Evolutionary conservation across 2,113 vertebrate genomes (phyloP), one percentile per base, ranked within the genome.

Genomic region (Pelobates fuscus): DNA sequence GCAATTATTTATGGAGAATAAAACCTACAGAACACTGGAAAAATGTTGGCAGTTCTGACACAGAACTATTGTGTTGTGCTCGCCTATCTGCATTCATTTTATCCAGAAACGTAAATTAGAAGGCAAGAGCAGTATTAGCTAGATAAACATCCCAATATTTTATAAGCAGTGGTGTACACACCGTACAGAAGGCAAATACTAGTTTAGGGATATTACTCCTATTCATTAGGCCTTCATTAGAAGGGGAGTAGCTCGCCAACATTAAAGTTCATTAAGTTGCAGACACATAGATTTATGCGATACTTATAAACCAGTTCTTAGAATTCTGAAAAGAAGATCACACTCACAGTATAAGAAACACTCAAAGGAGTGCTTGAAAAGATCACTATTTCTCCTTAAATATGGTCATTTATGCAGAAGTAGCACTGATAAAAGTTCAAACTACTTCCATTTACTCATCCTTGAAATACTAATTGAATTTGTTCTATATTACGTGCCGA

Each of bases 171-270:
- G 57, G 17, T 67, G 25, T 29, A 25, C 12, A 43, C 12, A 43
- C 24, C 24, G 15, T 77, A 77, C 73, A 77, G 67, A 52, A 77
- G 73, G 41, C 73, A 68, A 61, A 60, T 30, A n/a, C 14, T 32
- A 61, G 32, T 65, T 43, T 20, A 41, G 21, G 30, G 20, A 24
- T 41, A 43, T 65, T 41, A 20, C 15, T n/a, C 32, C 37, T 24
- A 24, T 8, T 10, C 32, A 65, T 43, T 65, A 21, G 23, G 26
- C 24, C 26, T 6, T 37, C 32, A 49, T 49, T 49, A 49, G 5
- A 18, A 49, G 15, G 44, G 44, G 10, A 15, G 12, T 49, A 49
- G 17, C 15, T 49, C 15, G 12, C 44, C 44, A 49, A 49, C 44
- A 49, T 5, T 11, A 49, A 49, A 18, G 44, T 49, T 15, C 44